Evolutionary conservation across 2,113 vertebrate species (phyloP), one percentile per base, ranked within the genome.

Genomic region (Dicerorhinus sumatrensis): DNA sequence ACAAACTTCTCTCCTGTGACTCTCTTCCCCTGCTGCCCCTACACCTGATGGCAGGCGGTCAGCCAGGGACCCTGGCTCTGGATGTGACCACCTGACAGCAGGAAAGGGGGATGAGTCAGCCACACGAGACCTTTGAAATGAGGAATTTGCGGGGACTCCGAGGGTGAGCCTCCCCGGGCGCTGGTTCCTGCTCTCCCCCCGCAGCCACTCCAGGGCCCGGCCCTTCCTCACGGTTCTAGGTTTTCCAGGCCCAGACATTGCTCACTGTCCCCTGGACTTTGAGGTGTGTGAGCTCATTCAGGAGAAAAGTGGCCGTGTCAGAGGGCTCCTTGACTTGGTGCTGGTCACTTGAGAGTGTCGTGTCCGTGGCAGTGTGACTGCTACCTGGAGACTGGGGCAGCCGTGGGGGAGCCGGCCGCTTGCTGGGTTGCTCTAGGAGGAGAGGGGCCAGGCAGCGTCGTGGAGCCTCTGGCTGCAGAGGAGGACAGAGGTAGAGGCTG

Each of bases 371-470:
- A 39, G 39, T 39, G 39, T 39, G 39, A 39, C 39, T 39, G 39
- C 39, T 39, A 39, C 39, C 39, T 39, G 39, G 39, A 39, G 39
- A 39, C 0, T 0, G 94, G 0, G 99, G 99, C 31, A 13, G 76
- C 48, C 8, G 9, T 7, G 5, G 4, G 77, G 56, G 60, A 18
- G 42, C 9, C 0, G 18, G 25, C 33, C 0, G 0, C 36, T 6
- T 14, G 79, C 63, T 23, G 3, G 85, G n/a, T 67, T 39, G 21
- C 46, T 73, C 16, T 25, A 17, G 33, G 17, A 14, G 42, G 23
- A 65, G 29, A 60, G 69, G 5, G 69, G 4, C 58, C 31, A 2
- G 56, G 51, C 14, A 13, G 46, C 25, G 25, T 69, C 51, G 2
- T 14, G 51, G 51, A 54, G 51, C 13, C 51, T 54, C 51, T 54